Conservation (phyloP, 1,140 invertebrate genomes). For the Parasteatoda tepidariorum region DNA sequence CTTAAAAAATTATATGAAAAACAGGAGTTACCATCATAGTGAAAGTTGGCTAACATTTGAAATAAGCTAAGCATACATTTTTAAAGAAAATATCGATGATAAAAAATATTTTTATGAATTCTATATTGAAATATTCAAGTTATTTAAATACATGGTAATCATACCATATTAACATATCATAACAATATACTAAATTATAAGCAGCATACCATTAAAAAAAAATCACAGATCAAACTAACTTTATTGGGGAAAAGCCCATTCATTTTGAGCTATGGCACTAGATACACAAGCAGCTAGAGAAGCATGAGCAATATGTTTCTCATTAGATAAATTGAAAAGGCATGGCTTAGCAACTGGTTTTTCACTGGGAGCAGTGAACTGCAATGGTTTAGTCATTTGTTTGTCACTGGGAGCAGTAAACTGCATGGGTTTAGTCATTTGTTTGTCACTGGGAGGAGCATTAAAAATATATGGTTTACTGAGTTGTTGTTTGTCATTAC, state of each 20-base stretch:
- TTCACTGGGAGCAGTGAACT: conserved; percentile 21
- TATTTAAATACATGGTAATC: no score
- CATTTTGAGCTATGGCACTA: conserved; percentile 59
- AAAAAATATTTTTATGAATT: no score
- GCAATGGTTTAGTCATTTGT: background rate
- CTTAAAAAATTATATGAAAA: no score
- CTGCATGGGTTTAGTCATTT: background rate
- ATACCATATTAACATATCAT: no score
- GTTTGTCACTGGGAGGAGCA: background rate
- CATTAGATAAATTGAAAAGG: conserved; percentile 41
- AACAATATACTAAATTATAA: no score
- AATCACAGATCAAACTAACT: background rate
- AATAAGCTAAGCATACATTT: no score
- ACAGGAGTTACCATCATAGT: no score
- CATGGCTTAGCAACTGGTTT: conserved; percentile 57
- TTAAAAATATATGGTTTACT: conserved; percentile 37
- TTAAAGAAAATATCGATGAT: no score
- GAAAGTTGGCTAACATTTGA: no score
- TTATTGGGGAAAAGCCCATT: conserved; percentile 56
- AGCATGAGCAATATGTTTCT: conserved; percentile 44
- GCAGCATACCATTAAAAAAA: no score
- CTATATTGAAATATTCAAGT: no score
- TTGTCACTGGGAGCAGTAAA: background rate
- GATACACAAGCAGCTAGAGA: conserved; percentile 53
- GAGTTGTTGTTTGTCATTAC: conserved; percentile 26